Base-by-base conservation (phyloP, 2,888 invertebrate genomes). In the Rhodophaea formosa region DNA sequence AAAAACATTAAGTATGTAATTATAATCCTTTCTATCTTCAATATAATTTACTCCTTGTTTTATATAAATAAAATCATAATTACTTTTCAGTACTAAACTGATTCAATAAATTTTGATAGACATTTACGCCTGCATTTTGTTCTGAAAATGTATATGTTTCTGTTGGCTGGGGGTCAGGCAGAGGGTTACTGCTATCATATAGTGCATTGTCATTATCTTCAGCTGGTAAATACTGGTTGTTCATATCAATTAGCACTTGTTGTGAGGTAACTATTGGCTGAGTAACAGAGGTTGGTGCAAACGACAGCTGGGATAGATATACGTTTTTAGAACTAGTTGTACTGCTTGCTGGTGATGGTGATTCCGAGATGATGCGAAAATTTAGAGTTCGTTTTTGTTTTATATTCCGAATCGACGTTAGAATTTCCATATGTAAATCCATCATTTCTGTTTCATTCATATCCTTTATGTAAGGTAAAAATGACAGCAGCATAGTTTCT, bases 391-490 rank as follows among this genome's bases (percentile, higher is more conserved):
- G 54, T 54, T 60, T 57, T 60, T 60, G 60, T 57, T 60, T 60
- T 60, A 60, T 57, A 39, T 57, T 60, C 51, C 54, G 60, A 60
- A 60, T 57, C 43, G 39, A 57, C 49, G 60, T 60, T 54, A 54
- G 45, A 54, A 57, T 57, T 60, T 60, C 57, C 60, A 54, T 60
- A 39, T 60, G 54, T 54, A 57, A 51, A 60, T 56, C 61, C 60
- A 54, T 61, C 59, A 62, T 62, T 61, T 62, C 62, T 8, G 58
- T 57, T 55, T 62, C 62, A 61, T 61, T 59, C 56, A 63, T 59
- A 56, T 63, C 59, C 51, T 51, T 63, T 16, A 63, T 56, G 59
- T 62, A 61, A 32, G 61, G 61, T 23, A 57, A 44, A 52, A 61
- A 61, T 52, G 58, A 62, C 39, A 61, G 14, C 30, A 62, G 30